Evolutionary conservation across 1,140 invertebrate species (phyloP).

Genomic region (Bombus soroeensis): DNA sequence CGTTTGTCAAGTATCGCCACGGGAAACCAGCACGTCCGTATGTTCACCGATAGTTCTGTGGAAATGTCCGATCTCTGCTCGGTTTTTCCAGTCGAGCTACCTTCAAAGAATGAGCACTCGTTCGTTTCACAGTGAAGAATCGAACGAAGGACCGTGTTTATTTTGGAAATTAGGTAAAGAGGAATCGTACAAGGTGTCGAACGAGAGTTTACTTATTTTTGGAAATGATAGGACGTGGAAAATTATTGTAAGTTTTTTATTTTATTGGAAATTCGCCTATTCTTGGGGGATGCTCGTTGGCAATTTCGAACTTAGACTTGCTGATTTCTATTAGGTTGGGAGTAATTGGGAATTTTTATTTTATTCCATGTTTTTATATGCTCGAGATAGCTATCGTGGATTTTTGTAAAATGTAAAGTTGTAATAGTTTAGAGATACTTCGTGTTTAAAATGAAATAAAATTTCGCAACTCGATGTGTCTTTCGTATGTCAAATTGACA

Average conservation of each 20-base stretch:
- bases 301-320: neutral
- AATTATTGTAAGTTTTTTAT: neutral
- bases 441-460: no score
- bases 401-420: no score
- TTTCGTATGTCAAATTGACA: no score
- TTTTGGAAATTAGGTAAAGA: neutral
- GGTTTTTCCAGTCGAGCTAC: neutral
- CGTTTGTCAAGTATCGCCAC: slow-evolving; percentile 66
- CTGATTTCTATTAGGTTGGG: neutral
- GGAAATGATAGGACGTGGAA: neutral
- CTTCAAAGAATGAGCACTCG: neutral
- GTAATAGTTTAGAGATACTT: no score
- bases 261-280: no score
- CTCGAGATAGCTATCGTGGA: no score
- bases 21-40: slow-evolving; percentile 59
- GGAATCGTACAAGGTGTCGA: neutral
- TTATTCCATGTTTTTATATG: neutral
- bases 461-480: no score
- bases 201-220: neutral
- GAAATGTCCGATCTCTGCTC: slow-evolving; percentile 11
- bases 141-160: neutral
- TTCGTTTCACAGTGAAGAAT: neutral
- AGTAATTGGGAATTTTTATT: neutral
- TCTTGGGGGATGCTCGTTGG: no score
- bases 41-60: slow-evolving; percentile 42